Base-by-base conservation (phyloP, 1,140 invertebrate species). In the Octopus bimaculoides region DNA sequence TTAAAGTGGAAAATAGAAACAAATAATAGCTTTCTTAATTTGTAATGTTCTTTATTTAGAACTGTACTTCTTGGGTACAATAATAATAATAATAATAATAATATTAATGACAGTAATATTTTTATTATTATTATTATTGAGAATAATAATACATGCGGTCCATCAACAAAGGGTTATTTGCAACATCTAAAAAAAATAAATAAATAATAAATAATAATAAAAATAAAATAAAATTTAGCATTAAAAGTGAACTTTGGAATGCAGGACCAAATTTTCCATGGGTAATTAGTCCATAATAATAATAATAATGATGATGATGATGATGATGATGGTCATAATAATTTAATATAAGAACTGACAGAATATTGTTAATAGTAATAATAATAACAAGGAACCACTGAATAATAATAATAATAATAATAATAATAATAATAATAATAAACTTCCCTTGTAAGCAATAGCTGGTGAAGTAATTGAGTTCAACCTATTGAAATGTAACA, bases 51-150 rank as follows among this genome's bases (percentile, higher is more conserved):
- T 71, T 71, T 71, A 71, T 71, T 71, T 20, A 71, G 66, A 69
- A 69, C 66, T n/a, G 66, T 69, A 69, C 14, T 69, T 69, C 66
- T 69, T 69, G 66, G 66, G 66, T 69, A 69, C 66, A 69, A 69
- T 69, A 69, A 17, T 41, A 41, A 41, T 41, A 41, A 41, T 41
- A 41, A 41, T 41, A 41, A 41, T 41, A 41, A 41, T 41, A 41
- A 41, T 41, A 41, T 41, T 41, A 41, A 41, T 41, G 26, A 41
- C 2, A 41, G 26, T 41, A 41, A 41, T 41, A 41, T 41, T 41
- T 1, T 41, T 41, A 41, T 41, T 41, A 41, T 41, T 41, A 41
- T 41, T 41, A 41, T 41, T 41, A n/a, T n/a, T n/a, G n/a, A n/a
- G 20, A 69, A n/a, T 6, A 69, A 8, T 14, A n/a, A n/a, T 69